Evolutionary conservation across 1,140 invertebrate species (phyloP).

Genomic region (Eciton burchellii): DNA sequence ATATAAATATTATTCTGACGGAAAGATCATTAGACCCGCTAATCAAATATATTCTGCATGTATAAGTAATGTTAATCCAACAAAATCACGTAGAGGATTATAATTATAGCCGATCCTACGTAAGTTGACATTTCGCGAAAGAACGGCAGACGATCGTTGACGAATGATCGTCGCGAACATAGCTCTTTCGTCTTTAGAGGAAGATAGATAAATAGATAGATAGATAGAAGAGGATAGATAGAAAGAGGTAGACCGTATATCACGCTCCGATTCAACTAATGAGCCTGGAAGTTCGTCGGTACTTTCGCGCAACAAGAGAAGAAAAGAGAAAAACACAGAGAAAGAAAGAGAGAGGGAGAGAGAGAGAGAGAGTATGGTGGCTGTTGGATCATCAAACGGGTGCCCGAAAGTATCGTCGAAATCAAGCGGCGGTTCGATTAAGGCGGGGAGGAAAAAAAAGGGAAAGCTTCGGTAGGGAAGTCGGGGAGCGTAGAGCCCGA

Average conservation of each 20-base stretch:
- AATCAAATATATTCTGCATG: too few relatives aligned
- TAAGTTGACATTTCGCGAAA: conserved; percentile 14
- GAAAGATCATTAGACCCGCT: too few relatives aligned
- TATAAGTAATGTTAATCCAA: too few relatives aligned
- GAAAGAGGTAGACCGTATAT: conserved; percentile 54
- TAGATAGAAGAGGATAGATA: conserved; percentile 2
- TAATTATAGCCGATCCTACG: not conserved
- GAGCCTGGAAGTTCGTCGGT: conserved; percentile 62
- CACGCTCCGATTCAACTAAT: conserved; percentile 61
- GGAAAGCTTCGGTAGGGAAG: not conserved
- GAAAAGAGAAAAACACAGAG: not conserved
- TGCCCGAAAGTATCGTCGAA: conserved; percentile 62
- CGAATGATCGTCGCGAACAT: conserved; percentile 44
- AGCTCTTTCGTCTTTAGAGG: conserved; percentile 38
- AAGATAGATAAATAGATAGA: too few relatives aligned
- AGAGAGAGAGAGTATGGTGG: not conserved
- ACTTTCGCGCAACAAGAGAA: not conserved
- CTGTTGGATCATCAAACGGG: conserved; percentile 64
- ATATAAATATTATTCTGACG: not conserved
- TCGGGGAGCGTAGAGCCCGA: not conserved
- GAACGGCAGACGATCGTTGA: not conserved
- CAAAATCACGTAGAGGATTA: not conserved
- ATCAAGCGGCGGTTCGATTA: conserved; percentile 70
- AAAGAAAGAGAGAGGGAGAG: not conserved
- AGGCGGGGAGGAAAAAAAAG: conserved; percentile 21